Percentiles rank a stretch among this genome's conserved stretches.
Conservation (phyloP, 2,113 vertebrate genomes). For the Baryphthengus martii region DNA sequence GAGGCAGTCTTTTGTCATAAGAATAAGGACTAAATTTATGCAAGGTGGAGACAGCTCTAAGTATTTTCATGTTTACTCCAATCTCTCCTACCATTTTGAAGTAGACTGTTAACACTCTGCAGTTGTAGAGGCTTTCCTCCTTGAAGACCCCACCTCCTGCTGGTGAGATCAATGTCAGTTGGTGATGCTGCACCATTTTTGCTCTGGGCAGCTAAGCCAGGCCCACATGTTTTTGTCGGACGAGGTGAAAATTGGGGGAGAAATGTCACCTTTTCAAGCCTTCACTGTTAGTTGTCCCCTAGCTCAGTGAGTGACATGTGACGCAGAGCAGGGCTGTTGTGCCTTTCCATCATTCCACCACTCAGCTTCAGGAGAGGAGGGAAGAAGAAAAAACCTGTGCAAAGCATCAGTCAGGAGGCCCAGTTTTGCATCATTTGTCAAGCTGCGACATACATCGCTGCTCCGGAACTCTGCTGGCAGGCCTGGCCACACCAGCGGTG, state of each 20-base stretch:
- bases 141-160: background rate
- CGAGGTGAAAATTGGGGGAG: background rate
- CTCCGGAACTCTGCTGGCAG: background rate
- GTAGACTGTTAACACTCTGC: background rate
- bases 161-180: background rate
- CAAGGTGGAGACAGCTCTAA: background rate
- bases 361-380: background rate
- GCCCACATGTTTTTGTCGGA: background rate
- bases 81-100: background rate
- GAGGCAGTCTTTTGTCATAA: conserved; percentile 12
- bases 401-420: background rate
- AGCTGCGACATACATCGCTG: background rate
- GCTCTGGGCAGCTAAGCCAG: background rate
- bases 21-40: background rate
- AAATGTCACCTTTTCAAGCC: background rate
- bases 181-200: background rate
- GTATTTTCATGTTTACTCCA: background rate
- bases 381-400: background rate
- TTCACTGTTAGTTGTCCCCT: accelerated
- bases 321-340: background rate
- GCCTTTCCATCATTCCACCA: background rate
- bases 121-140: background rate
- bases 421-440: background rate
- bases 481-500: background rate
- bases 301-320: background rate